Percentiles rank a stretch among this genome's conserved stretches.
phyloP scores from a whole-genome alignment of 2,797 vertebrate genomes.

The Ispidina picta region DNA sequence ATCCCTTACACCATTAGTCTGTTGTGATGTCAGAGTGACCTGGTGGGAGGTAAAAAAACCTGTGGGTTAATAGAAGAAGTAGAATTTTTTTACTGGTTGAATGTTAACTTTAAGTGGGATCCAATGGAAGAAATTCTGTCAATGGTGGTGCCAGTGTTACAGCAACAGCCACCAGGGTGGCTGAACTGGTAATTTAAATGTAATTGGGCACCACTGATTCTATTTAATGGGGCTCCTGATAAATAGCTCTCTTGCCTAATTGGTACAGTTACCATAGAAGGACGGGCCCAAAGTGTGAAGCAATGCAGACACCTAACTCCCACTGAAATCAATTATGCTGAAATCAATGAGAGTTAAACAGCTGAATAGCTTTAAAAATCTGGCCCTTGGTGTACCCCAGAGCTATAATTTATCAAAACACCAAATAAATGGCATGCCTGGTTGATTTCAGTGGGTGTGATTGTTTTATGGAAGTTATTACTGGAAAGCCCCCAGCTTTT shows the following conservation, averaged over 20 bases:
- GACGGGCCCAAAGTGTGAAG: constrained; percentile 26
- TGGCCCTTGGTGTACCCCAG: background rate
- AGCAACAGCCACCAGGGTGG: background rate
- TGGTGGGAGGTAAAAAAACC: background rate
- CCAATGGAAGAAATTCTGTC: background rate
- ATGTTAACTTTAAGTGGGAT: accelerated
- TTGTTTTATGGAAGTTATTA: constrained; percentile 16
- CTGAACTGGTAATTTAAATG: constrained; percentile 38
- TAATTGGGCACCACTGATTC: constrained; percentile 55
- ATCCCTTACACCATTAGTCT: background rate
- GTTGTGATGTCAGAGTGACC: background rate
- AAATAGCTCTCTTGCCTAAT: constrained; percentile 52
- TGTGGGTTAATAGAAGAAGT: background rate
- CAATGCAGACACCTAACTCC: constrained; percentile 45
- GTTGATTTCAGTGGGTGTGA: constrained; percentile 22
- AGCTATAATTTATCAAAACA: constrained; percentile 57
- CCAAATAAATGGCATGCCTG: constrained; percentile 46
- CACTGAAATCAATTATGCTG: constrained; percentile 63
- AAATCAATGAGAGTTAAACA: constrained; percentile 61
- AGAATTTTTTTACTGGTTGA: background rate
- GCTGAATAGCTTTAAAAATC: constrained; percentile 55
- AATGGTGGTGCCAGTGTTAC: background rate
- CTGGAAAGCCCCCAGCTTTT: constrained; percentile 33
- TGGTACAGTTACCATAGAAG: constrained; percentile 39
- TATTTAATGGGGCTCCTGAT: constrained; percentile 45